A percentile compares a stretch with the other conserved stretches of the same genome.
These are phyloP conservation scores for Aspidoscelis tigris DNA, from an alignment of 2,113 vertebrate genomes.

Conservation along the genomic window DNA sequence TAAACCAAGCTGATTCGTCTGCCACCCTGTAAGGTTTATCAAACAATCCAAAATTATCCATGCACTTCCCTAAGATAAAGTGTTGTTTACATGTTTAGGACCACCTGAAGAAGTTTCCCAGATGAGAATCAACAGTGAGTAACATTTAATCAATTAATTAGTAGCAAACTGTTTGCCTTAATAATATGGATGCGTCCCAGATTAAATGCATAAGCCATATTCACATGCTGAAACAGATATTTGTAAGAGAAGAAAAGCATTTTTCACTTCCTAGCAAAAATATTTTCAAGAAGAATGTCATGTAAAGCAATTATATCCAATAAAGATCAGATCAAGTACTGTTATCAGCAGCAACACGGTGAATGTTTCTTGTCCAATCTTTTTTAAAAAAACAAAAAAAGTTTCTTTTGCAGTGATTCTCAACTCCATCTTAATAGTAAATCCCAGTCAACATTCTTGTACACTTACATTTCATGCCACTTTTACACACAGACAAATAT, in stretches of 20 bases:
- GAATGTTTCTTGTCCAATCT: too few species aligned
- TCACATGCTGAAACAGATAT: not conserved
- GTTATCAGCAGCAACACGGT: not conserved
- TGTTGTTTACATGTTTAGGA: too few species aligned
- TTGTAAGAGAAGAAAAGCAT: not conserved
- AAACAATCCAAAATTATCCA: too few species aligned
- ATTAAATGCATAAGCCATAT: not conserved
- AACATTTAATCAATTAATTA: too few species aligned
- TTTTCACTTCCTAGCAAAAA: not conserved
- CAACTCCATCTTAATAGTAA: not conserved
- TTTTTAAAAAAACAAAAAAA: too few species aligned
- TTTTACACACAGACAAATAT: not conserved
- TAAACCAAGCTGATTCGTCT: too few species aligned
- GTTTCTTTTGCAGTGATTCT: not conserved
- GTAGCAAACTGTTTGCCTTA: not conserved
- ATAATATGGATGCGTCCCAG: not conserved
- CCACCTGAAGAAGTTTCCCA: too few species aligned
- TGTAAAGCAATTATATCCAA: too few species aligned
- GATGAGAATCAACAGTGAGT: too few species aligned
- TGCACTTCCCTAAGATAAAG: too few species aligned
- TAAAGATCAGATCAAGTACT: not conserved
- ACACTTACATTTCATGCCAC: not conserved
- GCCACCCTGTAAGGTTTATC: too few species aligned
- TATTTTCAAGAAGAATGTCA: not conserved
- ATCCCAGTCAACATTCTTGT: not conserved